Conservation (phyloP, 2,113 vertebrate genomes). For the Actenoides hombroni region DNA sequence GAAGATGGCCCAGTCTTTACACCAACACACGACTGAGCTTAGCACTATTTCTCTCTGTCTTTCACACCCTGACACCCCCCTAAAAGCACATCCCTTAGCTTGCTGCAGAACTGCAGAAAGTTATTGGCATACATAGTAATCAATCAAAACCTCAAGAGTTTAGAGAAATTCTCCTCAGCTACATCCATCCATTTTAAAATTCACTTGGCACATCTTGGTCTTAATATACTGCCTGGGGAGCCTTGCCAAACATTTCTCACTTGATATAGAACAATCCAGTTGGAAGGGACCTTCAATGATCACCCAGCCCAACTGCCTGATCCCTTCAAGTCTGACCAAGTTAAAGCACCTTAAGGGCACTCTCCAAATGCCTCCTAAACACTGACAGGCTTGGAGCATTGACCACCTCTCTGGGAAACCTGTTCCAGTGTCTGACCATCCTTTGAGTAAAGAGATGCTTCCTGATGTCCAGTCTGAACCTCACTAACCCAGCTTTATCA, state of each 20-base stretch:
- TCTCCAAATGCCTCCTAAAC: not conserved
- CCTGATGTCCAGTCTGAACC: not conserved
- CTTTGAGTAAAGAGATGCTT: not conserved
- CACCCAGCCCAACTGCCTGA: not conserved
- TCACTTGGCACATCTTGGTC: not conserved
- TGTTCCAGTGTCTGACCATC: not conserved
- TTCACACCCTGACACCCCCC: not conserved
- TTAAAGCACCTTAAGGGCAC: not conserved
- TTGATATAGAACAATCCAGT: not conserved
- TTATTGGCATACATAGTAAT: not conserved
- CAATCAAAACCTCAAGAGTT: not conserved
- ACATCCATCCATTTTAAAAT: not conserved
- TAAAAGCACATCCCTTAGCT: not conserved
- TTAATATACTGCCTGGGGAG: not conserved
- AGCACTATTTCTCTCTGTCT: not conserved
- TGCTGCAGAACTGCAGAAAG: not conserved
- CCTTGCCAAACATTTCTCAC: not conserved
- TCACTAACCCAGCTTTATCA: not conserved
- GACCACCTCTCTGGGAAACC: not conserved
- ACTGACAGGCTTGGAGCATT: not conserved
- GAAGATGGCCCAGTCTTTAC: not conserved
- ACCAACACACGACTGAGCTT: not conserved
- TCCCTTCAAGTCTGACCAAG: not conserved
- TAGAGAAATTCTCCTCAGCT: not conserved
- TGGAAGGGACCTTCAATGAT: fast-evolving